Percentiles rank a stretch among this genome's conserved stretches.
phyloP scores from a whole-genome alignment of 2,888 invertebrate genomes.

The Sinohyriopsis cumingii region DNA sequence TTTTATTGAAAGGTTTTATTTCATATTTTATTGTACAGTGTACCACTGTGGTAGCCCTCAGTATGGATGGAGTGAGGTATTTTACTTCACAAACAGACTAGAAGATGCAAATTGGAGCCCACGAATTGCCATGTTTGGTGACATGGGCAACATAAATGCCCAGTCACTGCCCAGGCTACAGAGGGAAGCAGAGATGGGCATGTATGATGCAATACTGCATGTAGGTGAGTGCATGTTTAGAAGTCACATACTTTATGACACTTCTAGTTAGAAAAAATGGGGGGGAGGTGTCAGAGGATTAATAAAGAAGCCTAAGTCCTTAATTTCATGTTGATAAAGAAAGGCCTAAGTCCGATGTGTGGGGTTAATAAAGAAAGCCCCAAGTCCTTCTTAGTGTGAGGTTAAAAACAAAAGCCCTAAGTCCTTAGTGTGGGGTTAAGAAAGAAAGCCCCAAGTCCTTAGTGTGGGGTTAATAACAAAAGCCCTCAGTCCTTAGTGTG shows the following conservation, averaged over 20 bases:
- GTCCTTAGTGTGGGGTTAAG: no score
- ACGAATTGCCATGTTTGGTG: slow-evolving; percentile 88
- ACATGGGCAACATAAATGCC: slow-evolving; percentile 94
- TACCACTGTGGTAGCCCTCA: slow-evolving; percentile 71
- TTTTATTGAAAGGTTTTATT: no score
- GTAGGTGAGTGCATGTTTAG: slow-evolving; percentile 73
- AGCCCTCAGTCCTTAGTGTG: no score
- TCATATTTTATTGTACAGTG: slow-evolving; percentile 36
- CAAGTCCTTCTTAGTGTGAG: no score
- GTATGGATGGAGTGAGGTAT: slow-evolving; percentile 86
- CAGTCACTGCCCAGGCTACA: slow-evolving; percentile 88
- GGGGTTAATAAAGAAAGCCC: no score
- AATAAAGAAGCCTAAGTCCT: no score
- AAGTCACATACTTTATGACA: background rate
- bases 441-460: no score
- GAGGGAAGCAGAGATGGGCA: slow-evolving; percentile 84
- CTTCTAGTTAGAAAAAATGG: no score
- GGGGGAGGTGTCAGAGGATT: background rate
- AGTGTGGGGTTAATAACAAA: no score
- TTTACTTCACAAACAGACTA: slow-evolving; percentile 83
- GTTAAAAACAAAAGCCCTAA: no score
- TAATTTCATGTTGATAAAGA: no score
- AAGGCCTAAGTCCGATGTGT: no score
- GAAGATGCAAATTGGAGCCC: slow-evolving; percentile 84
- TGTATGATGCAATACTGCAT: slow-evolving; percentile 91